Base-by-base conservation (phyloP, 2,888 invertebrate genomes). In the Cerceris rybyensis region DNA sequence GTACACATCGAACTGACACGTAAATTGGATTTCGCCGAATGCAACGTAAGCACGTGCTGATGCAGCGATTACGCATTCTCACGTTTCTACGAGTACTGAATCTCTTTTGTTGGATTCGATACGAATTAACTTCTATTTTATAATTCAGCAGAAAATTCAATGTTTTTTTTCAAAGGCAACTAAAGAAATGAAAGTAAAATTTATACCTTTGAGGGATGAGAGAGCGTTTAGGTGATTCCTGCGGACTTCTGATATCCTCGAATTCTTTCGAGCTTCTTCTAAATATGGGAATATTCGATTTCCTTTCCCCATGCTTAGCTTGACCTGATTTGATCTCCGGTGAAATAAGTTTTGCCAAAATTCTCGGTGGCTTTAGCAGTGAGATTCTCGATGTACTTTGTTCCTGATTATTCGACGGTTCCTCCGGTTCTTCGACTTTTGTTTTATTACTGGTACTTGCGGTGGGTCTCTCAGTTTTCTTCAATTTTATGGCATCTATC, bases 231-330 rank as follows among this genome's bases (percentile, higher is more conserved):
- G 91, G 87, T 49, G 90, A 88, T 66, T 92, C 92, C 43, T 92
- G 89, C 0, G 91, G 90, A 70, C 89, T 90, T 41, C 90, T 84
- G 54, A 92, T 91, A 54, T 92, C 92, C 80, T 92, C 92, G 69
- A 92, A 92, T 71, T 92, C 92, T 52, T 85, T 89, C 11, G 90
- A 91, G 64, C 88, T 92, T 50, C 90, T 83, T 14, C 87, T 85
- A 65, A 91, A 91, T 77, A 92, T 89, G 4, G 92, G 92, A 63
- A 92, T 92, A 70, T 85, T 92, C 8, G 92, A 92, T 74, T 91
- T 91, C 42, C 89, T 87, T 60, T 91, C 91, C 39, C 85, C 88
- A 87, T 88, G 85, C 67, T 90, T 90, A 4, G 75, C n/a, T 57
- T 72, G 79, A 4, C 50, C 69, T 2, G 60, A 14, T 49, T 82